Conservation (phyloP, 2,888 invertebrate genomes). For the Drosophila histrio region DNA sequence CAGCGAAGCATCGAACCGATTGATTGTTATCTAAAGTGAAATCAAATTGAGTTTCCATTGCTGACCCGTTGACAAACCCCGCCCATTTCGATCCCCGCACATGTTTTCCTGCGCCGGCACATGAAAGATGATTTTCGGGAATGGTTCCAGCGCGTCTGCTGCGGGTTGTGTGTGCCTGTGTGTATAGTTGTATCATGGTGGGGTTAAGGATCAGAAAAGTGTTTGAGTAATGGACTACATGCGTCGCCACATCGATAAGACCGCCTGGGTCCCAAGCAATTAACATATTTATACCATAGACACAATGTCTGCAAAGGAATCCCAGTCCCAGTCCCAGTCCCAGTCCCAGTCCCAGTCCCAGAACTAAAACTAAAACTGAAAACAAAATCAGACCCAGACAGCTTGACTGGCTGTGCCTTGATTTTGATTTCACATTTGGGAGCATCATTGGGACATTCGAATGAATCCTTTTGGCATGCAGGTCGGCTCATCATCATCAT, state of each 20-base stretch:
- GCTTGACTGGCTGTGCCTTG: slow-evolving; percentile 63
- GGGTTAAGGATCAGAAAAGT: slow-evolving; percentile 69
- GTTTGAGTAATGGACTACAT: slow-evolving; percentile 72
- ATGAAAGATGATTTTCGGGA: slow-evolving; percentile 57
- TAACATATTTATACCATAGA: slow-evolving; percentile 76
- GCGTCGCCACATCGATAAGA: slow-evolving; percentile 65
- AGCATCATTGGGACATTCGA: slow-evolving; percentile 23
- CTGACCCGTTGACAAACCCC: slow-evolving; percentile 60
- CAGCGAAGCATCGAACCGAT: slow-evolving; percentile 59
- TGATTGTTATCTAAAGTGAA: slow-evolving; percentile 75
- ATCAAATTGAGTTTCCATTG: slow-evolving; percentile 76
- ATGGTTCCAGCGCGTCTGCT: slow-evolving; percentile 58
- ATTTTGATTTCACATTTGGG: slow-evolving; percentile 61
- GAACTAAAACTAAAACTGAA: slow-evolving; percentile 1
- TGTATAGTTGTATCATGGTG: slow-evolving; percentile 12
- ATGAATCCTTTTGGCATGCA: slow-evolving; percentile 65
- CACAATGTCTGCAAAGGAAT: slow-evolving; percentile 65
- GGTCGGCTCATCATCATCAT: slow-evolving; percentile 65
- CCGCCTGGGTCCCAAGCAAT: slow-evolving; percentile 50
- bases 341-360: slow-evolving; percentile 13
- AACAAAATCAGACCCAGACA: slow-evolving; percentile 53
- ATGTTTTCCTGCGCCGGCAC: slow-evolving; percentile 47
- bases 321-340: neutral
- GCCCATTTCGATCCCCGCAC: slow-evolving; percentile 14
- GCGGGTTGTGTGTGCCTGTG: slow-evolving; percentile 43